A percentile compares a stretch with the other conserved stretches of the same genome.
These are phyloP conservation scores for Solen grandis DNA, from an alignment of 1,140 invertebrate genomes.

Conservation along the genomic window DNA sequence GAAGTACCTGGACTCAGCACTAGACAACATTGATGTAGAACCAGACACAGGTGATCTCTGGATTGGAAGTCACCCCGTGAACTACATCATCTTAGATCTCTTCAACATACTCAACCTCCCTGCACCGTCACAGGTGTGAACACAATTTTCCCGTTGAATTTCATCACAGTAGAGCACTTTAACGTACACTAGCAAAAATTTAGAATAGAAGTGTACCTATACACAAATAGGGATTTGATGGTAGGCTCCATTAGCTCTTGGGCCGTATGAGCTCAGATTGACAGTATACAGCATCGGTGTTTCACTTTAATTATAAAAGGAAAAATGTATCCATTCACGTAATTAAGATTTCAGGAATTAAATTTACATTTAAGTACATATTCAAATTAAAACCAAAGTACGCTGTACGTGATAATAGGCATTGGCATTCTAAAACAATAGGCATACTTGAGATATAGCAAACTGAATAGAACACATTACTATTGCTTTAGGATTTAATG, in stretches of 20 bases:
- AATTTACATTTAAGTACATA: too few relatives aligned
- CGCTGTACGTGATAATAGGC: too few relatives aligned
- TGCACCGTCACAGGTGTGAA: conserved; percentile 21
- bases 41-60: conserved; percentile 27
- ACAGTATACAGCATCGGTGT: neutral
- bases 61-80: conserved; percentile 30
- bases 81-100: conserved; percentile 12
- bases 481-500: too few relatives aligned
- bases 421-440: too few relatives aligned
- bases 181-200: neutral
- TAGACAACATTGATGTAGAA: conserved; percentile 40
- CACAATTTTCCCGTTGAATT: too few relatives aligned
- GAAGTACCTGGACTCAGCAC: neutral
- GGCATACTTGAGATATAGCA: too few relatives aligned
- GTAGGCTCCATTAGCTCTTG: neutral
- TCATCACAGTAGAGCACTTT: too few relatives aligned
- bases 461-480: too few relatives aligned
- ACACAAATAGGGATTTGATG: neutral
- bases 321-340: too few relatives aligned
- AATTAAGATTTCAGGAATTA: too few relatives aligned
- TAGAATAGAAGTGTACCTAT: neutral
- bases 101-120: neutral
- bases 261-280: neutral
- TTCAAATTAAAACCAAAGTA: too few relatives aligned
- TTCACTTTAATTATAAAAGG: neutral